These are phyloP conservation scores for Saccopteryx leptura DNA, from an alignment of 2,113 vertebrate genomes.

Conservation along the genomic window DNA sequence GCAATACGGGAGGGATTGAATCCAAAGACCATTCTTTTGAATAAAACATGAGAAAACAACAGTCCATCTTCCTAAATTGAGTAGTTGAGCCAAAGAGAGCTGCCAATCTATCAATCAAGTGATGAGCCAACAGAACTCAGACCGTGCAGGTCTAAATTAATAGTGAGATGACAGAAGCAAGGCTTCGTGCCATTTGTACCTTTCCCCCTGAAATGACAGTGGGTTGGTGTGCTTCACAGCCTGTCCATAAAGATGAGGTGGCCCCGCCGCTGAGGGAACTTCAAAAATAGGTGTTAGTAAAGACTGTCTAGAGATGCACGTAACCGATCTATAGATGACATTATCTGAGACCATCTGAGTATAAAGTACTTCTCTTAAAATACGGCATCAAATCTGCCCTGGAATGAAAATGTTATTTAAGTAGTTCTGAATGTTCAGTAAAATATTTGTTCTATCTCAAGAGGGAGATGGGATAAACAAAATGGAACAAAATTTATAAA, in stretches of 20 bases:
- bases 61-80: constrained; percentile 73
- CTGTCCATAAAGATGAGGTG: not conserved
- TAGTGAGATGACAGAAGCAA: constrained; percentile 47
- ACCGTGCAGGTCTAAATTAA: not conserved
- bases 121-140: constrained; percentile 58
- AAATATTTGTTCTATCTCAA: not conserved
- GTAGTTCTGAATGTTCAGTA: not conserved
- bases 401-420: not conserved
- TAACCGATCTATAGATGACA: not conserved
- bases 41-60: constrained; percentile 74
- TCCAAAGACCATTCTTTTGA: constrained; percentile 60
- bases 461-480: not conserved
- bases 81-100: constrained; percentile 72
- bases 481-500: not conserved
- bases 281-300: not conserved
- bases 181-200: constrained; percentile 34
- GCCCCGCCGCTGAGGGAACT: not conserved
- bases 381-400: not conserved
- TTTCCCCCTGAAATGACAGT: not conserved
- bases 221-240: not conserved
- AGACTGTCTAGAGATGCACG: not conserved
- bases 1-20: constrained; percentile 22
- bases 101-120: constrained; percentile 64
- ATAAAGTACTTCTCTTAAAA: not conserved
- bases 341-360: not conserved